Conservation (phyloP, 2,113 vertebrate genomes). For the Brachirus orientalis region DNA sequence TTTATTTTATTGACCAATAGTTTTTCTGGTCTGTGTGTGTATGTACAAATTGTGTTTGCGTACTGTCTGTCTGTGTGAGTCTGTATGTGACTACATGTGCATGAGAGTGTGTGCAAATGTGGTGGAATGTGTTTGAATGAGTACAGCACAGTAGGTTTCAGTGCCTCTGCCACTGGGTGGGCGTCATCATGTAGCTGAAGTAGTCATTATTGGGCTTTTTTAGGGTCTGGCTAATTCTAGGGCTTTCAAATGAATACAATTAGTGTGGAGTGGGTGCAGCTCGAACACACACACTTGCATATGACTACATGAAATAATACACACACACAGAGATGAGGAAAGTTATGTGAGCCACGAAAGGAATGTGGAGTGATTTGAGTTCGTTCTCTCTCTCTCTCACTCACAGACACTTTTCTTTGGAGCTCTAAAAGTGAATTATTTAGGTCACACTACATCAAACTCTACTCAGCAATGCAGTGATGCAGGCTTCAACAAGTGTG, state of each 20-base stretch:
- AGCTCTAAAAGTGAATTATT: neutral
- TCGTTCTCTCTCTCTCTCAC: constrained; percentile 5
- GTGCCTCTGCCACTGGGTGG: constrained; percentile 29
- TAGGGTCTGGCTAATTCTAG: constrained; percentile 58
- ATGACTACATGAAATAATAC: neutral
- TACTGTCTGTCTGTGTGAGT: constrained; percentile 2
- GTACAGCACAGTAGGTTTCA: neutral
- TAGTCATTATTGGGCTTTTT: constrained; percentile 60
- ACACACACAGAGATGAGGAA: constrained; percentile 19
- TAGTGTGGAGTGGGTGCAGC: constrained; percentile 35
- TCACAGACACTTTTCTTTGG: neutral
- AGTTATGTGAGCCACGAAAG: constrained; percentile 64
- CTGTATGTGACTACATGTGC: neutral
- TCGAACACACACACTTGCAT: constrained; percentile 19
- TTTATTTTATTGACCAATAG: constrained; percentile 45
- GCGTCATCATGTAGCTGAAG: constrained; percentile 35
- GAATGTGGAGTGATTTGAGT: constrained; percentile 60
- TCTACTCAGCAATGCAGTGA: too few species aligned
- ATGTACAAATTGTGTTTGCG: too few species aligned
- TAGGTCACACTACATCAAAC: constrained; percentile 9
- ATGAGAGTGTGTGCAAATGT: neutral
- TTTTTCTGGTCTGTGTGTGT: neutral
- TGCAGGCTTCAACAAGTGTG: too few species aligned
- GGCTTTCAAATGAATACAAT: constrained; percentile 53
- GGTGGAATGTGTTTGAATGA: neutral